Base-by-base conservation (phyloP, 2,888 invertebrate genomes). In the Blastobasis lacticolella region DNA sequence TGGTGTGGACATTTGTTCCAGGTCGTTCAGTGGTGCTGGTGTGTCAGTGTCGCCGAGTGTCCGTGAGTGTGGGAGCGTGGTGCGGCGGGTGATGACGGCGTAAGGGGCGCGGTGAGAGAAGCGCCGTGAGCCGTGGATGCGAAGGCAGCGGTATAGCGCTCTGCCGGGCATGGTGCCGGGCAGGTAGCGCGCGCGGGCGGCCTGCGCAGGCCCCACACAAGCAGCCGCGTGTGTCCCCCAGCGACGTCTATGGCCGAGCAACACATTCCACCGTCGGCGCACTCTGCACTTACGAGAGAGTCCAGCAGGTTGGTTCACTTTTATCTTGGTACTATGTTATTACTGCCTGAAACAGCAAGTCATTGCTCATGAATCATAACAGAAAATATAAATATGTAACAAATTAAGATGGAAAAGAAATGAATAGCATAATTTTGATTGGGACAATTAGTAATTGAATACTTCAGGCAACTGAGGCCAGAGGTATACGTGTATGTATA, bases 181-280 rank as follows among this genome's bases (percentile, higher is more conserved):
- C 81, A 87, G 87, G 87, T 87, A 88, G 89, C 87, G 85, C 83
- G 87, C 87, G 85, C 86, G 84, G 87, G 86, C 76, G 85, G 88
- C 88, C 85, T 83, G 82, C 86, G 86, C 87, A 84, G 84, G 86
- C 88, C 87, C 82, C 86, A 78, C 81, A 84, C 78, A 80, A 84
- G 86, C 84, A 83, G 81, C 79, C 82, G 85, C 85, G 86, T 77
- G 91, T 91, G 90, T 91, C 89, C 90, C 90, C 92, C 87, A 93
- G 93, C 92, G 92, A 92, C 92, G 94, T 94, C 94, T 95, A 94
- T 94, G 94, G 94, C 94, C 93, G 93, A 94, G 92, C 93, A 94
- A 93, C 93, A 92, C 92, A 93, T 91, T 90, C 90, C 91, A 90
- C 91, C 92, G 90, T 90, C 86, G 90, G 90, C 90, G 90, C 91